Conservation (phyloP, 2,113 vertebrate genomes). For the Rhagologus leucostigma region DNA sequence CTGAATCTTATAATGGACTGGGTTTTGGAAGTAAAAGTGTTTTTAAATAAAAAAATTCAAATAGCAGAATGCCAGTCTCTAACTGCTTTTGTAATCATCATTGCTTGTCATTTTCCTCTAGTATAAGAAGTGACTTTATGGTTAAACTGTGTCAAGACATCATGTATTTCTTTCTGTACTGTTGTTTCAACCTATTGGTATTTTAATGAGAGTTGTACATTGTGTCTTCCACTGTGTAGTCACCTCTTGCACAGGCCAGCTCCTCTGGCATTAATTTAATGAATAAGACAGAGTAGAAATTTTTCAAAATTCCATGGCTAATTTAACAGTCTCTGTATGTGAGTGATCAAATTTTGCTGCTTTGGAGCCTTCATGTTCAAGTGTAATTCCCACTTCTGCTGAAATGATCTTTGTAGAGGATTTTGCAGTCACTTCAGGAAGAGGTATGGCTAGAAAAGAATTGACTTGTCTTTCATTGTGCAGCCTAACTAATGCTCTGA, state of each 20-base stretch:
- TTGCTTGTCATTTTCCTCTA: background rate
- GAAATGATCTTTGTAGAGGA: background rate
- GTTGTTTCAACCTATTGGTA: background rate
- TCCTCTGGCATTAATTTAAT: background rate
- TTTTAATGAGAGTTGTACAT: background rate
- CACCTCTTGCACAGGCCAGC: background rate
- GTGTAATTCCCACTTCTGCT: background rate
- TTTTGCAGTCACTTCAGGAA: background rate
- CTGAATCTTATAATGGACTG: background rate
- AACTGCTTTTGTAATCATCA: background rate
- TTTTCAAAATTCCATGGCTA: background rate
- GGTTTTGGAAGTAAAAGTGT: background rate
- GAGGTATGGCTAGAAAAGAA: background rate
- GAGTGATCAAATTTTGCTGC: background rate
- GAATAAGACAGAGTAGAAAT: background rate
- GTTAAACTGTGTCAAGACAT: background rate
- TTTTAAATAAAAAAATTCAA: background rate
- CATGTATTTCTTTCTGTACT: background rate
- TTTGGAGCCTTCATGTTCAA: background rate
- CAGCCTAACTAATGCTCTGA: background rate
- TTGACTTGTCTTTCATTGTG: background rate
- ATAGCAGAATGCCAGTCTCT: background rate
- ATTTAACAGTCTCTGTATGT: background rate
- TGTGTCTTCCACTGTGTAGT: background rate
- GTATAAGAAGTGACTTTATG: background rate